Evolutionary conservation across 2,113 vertebrate species (phyloP).

Genomic region (Tupaia chinensis): DNA sequence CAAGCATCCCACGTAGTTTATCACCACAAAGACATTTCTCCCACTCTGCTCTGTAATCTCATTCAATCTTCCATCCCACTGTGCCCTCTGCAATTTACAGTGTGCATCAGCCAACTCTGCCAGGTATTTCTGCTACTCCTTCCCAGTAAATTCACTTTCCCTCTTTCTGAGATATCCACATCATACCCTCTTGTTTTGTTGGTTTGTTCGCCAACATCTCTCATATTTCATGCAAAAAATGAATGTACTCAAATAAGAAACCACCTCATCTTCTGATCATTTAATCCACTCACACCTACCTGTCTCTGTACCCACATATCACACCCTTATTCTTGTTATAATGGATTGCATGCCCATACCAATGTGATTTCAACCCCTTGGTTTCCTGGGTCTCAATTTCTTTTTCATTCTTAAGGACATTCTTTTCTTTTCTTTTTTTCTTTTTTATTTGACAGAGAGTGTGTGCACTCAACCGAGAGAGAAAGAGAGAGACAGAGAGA

Average conservation of each 20-base stretch:
- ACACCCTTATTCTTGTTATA: not conserved
- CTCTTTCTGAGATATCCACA: not conserved
- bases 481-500: too few relatives aligned
- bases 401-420: not conserved
- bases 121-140: rapidly evolving
- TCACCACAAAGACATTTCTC: not conserved
- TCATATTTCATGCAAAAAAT: not conserved
- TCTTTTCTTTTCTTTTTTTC: not conserved
- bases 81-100: not conserved
- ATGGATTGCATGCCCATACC: not conserved
- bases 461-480: too few relatives aligned
- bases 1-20: not conserved
- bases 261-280: not conserved
- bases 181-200: not conserved
- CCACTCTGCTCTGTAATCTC: too few relatives aligned
- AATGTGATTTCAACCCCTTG: not conserved
- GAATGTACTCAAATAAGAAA: not conserved
- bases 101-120: not conserved
- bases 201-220: not conserved
- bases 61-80: not conserved
- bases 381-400: not conserved
- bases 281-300: not conserved
- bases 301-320: not conserved
- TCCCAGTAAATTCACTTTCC: not conserved
- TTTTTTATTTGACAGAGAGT: too few relatives aligned